Evolutionary conservation across 2,113 vertebrate species (phyloP), one percentile per base, ranked within the genome.

Genomic region (Clarias batrachus): DNA sequence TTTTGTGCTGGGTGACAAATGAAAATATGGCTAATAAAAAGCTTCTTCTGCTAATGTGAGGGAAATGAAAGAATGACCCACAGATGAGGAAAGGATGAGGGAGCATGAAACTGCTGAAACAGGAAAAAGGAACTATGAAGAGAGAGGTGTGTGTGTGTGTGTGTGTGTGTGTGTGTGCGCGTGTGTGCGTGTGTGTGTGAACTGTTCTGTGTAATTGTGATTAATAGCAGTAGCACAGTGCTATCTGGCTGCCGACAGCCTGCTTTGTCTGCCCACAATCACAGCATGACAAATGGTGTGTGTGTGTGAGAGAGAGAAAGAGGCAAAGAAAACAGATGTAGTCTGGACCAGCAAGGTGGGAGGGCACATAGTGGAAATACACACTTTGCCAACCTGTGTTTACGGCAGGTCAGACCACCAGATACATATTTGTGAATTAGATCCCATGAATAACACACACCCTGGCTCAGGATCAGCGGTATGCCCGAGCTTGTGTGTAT

Each of bases 171-270:
- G 93, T 78, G 71, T 81, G 94, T 91, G 91, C 92, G 92, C 95
- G 85, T 90, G 86, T 85, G 90, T 82, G 80, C 71, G 83, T 70
- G 76, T 66, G 79, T 30, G 57, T 48, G 89, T n/a, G 87, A 66
- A 92, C 94, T 95, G 94, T 96, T 93, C 94, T 97, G 93, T 97
- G 95, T 99, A 99, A 99, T 98, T 98, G 96, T 99, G 97, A 99
- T 99, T 98, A 98, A 99, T 99, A 97, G 96, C 94, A 91, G 96
- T 93, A 95, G 94, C 83, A 94, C 94, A 95, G 96, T 90, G 90
- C 95, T 99, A 97, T 98, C 97, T 97, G 93, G 96, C 96, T 95
- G 93, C 95, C 96, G 96, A 97, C 97, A 97, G 96, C 90, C 96
- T 96, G 94, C 95, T 97, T 97, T 97, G 97, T 97, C 97, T 97